A percentile compares a stretch with the other conserved stretches of the same genome.
Evolutionary conservation across 1,140 invertebrate genomes (phyloP).

Genomic region (Gryon sp.): DNA sequence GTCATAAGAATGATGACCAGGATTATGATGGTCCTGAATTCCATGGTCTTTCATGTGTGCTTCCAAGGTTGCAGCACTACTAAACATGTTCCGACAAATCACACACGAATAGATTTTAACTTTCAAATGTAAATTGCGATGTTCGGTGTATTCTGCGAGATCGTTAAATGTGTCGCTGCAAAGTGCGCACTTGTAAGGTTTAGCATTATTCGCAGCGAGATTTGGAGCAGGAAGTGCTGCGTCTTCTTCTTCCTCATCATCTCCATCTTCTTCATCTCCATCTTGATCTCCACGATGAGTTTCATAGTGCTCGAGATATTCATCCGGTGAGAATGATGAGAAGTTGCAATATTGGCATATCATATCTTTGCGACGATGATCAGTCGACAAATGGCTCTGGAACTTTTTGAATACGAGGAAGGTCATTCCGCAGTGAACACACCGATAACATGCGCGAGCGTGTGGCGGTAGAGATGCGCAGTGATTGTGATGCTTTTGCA

Average conservation of each 20-base stretch:
- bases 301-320: slow-evolving; percentile 71
- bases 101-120: slow-evolving; percentile 83
- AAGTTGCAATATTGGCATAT: slow-evolving; percentile 65
- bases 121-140: slow-evolving; percentile 84
- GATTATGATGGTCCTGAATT: slow-evolving; percentile 69
- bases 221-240: not conserved
- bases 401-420: slow-evolving; percentile 76
- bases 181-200: slow-evolving; percentile 81
- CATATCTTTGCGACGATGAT: slow-evolving; percentile 73
- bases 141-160: slow-evolving; percentile 81
- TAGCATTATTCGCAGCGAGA: slow-evolving; percentile 57
- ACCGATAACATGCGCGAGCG: slow-evolving; percentile 69
- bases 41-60: slow-evolving; percentile 81
- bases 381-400: slow-evolving; percentile 63
- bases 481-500: slow-evolving; percentile 70
- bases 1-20: slow-evolving; percentile 65
- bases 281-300: slow-evolving; percentile 52
- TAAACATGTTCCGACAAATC: slow-evolving; percentile 82
- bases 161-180: slow-evolving; percentile 83
- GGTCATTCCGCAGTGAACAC: slow-evolving; percentile 73
- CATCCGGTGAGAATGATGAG: slow-evolving; percentile 57
- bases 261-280: not conserved
- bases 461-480: slow-evolving; percentile 66
- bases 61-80: slow-evolving; percentile 80
- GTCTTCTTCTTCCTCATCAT: not conserved